Percentiles rank a stretch among this genome's conserved stretches.
phyloP scores from a whole-genome alignment of 2,113 vertebrate species.

The Podilymbus podiceps region DNA sequence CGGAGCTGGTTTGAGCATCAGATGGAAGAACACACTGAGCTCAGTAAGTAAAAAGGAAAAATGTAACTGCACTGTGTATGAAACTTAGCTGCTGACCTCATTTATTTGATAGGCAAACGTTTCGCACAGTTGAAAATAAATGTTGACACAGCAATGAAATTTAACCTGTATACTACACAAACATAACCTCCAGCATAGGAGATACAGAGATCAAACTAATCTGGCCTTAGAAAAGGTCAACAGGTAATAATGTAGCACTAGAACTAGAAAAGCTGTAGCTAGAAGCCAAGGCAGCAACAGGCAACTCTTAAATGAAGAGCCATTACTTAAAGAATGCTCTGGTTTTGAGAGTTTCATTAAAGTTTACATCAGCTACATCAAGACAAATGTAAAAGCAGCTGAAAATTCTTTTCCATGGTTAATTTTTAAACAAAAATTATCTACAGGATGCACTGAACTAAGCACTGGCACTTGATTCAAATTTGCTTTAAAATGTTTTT shows the following conservation, averaged over 20 bases:
- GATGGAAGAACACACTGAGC: not conserved
- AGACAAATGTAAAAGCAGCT: not conserved
- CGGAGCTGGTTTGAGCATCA: not conserved
- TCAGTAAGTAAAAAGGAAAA: not conserved
- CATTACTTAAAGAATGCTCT: not conserved
- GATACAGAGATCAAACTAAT: not conserved
- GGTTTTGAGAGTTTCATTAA: not conserved
- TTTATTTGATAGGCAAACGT: not conserved
- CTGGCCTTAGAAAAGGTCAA: not conserved
- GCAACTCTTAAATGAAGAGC: not conserved
- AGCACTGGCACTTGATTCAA: not conserved
- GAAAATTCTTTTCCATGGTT: not conserved
- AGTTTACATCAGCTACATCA: not conserved
- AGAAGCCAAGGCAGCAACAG: not conserved
- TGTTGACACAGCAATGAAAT: conserved; percentile 25
- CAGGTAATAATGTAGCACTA: not conserved
- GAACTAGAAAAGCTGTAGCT: not conserved
- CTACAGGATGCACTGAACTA: not conserved
- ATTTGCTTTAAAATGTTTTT: not conserved
- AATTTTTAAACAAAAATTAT: not conserved
- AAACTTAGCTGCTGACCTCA: conserved; percentile 1
- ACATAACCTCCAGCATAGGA: not conserved
- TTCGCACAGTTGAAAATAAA: not conserved
- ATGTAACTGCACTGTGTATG: not conserved
- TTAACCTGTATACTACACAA: conserved; percentile 6